A percentile compares a stretch with the other conserved stretches of the same genome.
These are phyloP conservation scores for Panthera leo DNA, from an alignment of 2,113 vertebrate genomes.

Conservation along the genomic window DNA sequence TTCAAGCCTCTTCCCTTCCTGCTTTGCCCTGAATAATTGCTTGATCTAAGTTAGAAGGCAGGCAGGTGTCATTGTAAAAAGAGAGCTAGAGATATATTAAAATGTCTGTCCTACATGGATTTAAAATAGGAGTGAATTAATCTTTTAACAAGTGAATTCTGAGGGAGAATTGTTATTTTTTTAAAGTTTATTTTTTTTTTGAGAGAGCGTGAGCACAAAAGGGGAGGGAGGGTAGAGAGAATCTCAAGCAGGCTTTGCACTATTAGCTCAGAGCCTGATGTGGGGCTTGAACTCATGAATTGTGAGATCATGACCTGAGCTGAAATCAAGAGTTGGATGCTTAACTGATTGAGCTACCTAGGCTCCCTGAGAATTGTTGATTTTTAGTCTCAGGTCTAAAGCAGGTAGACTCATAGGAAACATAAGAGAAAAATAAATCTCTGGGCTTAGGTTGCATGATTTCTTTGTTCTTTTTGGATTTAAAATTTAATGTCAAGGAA, in stretches of 20 bases:
- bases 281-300: no score
- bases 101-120: neutral
- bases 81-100: neutral
- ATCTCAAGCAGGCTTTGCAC: no score
- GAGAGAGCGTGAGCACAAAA: no score
- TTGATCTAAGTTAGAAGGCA: neutral
- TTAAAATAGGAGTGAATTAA: neutral
- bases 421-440: neutral
- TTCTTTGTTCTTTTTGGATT: constrained; percentile 27
- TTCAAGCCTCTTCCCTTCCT: neutral
- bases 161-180: neutral
- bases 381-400: constrained; percentile 16
- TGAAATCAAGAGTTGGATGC: no score
- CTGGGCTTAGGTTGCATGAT: neutral
- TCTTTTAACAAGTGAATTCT: constrained; percentile 6
- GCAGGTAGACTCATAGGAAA: neutral
- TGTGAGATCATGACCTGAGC: no score
- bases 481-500: constrained; percentile 25
- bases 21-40: neutral
- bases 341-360: no score
- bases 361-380: neutral
- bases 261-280: no score
- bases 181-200: neutral
- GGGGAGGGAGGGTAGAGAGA: no score
- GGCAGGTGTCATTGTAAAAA: neutral